Percentiles rank a stretch among this genome's conserved stretches.
phyloP scores from a whole-genome alignment of 2,888 invertebrate genomes.

The Anticlea derivata region DNA sequence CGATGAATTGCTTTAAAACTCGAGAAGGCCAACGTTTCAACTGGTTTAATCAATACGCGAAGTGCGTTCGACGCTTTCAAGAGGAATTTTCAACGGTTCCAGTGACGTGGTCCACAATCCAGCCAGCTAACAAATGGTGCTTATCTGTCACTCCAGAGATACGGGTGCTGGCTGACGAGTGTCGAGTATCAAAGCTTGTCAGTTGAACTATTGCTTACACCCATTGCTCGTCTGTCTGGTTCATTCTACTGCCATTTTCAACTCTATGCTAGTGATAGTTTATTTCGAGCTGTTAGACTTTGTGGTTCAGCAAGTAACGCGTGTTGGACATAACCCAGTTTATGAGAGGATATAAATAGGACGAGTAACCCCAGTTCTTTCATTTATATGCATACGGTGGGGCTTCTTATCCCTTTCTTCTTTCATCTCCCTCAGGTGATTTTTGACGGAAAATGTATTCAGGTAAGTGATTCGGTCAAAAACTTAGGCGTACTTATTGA shows the following conservation, averaged over 20 bases:
- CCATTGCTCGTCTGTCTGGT: constrained; percentile 36
- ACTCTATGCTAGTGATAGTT: constrained; percentile 45
- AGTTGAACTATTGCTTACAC: constrained; percentile 53
- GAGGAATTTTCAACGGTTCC: constrained; percentile 45
- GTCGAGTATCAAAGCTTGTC: constrained; percentile 65
- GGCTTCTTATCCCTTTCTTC: no score
- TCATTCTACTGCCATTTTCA: constrained; percentile 38
- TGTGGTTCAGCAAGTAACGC: constrained; percentile 40
- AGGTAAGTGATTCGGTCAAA: no score
- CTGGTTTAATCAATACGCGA: constrained; percentile 1
- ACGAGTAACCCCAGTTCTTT: constrained; percentile 31
- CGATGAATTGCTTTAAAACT: not conserved
- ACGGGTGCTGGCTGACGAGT: constrained; percentile 56
- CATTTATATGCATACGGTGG: constrained; percentile 26
- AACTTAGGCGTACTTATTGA: no score
- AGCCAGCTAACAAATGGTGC: constrained; percentile 62
- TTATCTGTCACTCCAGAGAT: constrained; percentile 66
- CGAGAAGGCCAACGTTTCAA: no score
- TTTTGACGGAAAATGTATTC: no score
- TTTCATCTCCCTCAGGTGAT: no score
- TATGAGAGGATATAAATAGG: constrained; percentile 41
- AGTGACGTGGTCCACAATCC: constrained; percentile 46
- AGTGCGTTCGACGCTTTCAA: constrained; percentile 9
- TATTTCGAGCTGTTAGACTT: constrained; percentile 45
- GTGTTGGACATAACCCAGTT: constrained; percentile 44